phyloP scores from a whole-genome alignment of 2,888 invertebrate genomes.

The Eristalis arbustorum region DNA sequence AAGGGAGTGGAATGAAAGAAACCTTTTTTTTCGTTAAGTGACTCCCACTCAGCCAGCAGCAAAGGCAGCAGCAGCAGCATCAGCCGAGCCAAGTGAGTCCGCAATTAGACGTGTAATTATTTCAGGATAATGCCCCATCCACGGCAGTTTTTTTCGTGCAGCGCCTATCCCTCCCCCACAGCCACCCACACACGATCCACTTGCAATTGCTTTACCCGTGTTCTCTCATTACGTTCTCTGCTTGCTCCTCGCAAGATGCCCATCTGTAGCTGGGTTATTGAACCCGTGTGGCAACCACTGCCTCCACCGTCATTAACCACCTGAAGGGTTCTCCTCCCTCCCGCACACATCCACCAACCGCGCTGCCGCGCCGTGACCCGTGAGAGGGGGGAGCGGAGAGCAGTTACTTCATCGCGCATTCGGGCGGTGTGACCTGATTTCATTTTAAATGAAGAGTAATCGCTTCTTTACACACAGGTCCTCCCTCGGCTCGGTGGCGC shows the following conservation, averaged over 20 bases:
- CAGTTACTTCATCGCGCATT: conserved; percentile 25
- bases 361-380: background rate
- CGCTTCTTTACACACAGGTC: conserved; percentile 32
- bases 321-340: conserved; percentile 30
- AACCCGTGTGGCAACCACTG: conserved; percentile 29
- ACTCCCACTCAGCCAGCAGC: conserved; percentile 19
- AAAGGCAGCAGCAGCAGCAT: too few relatives aligned
- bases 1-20: conserved; percentile 4
- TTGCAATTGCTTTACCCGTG: conserved; percentile 62
- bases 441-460: conserved; percentile 64
- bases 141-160: conserved; percentile 19
- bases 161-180: background rate
- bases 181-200: conserved; percentile 36
- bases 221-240: background rate
- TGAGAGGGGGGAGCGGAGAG: background rate
- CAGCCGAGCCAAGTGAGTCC: conserved; percentile 28
- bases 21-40: conserved; percentile 56
- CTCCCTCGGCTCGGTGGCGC: background rate
- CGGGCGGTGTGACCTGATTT: conserved; percentile 64
- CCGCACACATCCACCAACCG: background rate
- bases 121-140: conserved; percentile 62
- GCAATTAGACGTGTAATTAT: conserved; percentile 68
- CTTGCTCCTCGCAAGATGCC: conserved; percentile 12
- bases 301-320: conserved; percentile 40
- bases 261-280: conserved; percentile 57